phyloP scores from a whole-genome alignment of 92 coral and sea anemone genomes.

The Heliopora coerulea region DNA sequence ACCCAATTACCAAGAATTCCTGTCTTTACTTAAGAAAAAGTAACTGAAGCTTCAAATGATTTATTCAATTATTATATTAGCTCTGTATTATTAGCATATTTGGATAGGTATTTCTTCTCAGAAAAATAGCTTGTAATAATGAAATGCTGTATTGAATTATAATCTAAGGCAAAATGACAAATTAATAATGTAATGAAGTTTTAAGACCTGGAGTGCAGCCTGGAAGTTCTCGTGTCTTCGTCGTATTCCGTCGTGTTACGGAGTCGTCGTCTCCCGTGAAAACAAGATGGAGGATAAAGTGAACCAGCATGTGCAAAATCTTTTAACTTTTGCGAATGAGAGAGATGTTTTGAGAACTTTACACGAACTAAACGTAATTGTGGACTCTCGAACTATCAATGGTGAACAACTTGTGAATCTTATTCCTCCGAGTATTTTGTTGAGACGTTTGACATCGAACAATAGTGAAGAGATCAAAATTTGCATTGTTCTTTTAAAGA shows the following conservation, averaged over 20 bases:
- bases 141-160: too few species aligned
- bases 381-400: conserved; percentile 2
- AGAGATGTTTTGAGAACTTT: conserved; percentile 39
- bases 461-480: conserved; percentile 56
- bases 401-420: conserved; percentile 18
- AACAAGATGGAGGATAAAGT: conserved; percentile 77
- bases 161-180: too few species aligned
- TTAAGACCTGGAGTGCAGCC: too few species aligned
- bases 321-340: conserved; percentile 61
- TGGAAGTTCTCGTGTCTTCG: too few species aligned
- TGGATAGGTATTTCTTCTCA: too few species aligned
- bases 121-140: too few species aligned
- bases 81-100: background rate
- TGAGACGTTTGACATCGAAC: conserved; percentile 20
- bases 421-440: conserved; percentile 18
- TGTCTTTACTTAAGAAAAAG: background rate
- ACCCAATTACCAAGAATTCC: conserved; percentile 59
- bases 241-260: too few species aligned
- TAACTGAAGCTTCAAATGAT: background rate
- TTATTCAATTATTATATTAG: too few species aligned
- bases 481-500: conserved; percentile 74
- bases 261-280: too few species aligned
- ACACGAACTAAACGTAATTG: conserved; percentile 15
- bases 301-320: conserved; percentile 63
- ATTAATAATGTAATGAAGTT: too few species aligned